A percentile compares a stretch with the other conserved stretches of the same genome.
Conservation (phyloP, 1,140 invertebrate species). For the Uloborus diversus region DNA sequence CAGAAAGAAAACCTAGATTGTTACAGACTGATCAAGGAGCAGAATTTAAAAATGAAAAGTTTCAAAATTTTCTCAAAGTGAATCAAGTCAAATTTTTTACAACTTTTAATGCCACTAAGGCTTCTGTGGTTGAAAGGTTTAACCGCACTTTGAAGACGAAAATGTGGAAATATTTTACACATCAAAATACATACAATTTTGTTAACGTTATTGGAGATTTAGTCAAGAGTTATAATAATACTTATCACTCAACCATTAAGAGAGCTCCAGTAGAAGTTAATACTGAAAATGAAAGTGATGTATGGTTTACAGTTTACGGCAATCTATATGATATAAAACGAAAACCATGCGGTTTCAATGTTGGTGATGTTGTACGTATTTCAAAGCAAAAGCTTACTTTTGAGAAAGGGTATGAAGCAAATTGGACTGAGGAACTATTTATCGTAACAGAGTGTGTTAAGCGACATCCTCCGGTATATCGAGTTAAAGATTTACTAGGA, state of each 20-base stretch:
- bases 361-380: constrained; percentile 60
- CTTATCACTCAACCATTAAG: constrained; percentile 65
- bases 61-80: constrained; percentile 61
- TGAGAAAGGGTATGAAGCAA: constrained; percentile 31
- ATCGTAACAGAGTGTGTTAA: not conserved
- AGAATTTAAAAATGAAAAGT: constrained; percentile 55
- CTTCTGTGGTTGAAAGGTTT: constrained; percentile 67
- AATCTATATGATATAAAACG: constrained; percentile 27
- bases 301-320: constrained; percentile 54
- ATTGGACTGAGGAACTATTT: not conserved
- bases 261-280: constrained; percentile 63
- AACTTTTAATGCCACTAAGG: constrained; percentile 66
- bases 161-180: constrained; percentile 66
- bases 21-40: constrained; percentile 53
- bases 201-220: constrained; percentile 63
- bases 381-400: constrained; percentile 44
- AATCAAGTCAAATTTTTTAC: constrained; percentile 66
- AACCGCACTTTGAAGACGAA: constrained; percentile 67
- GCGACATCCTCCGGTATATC: not conserved
- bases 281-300: not conserved
- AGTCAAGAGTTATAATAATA: constrained; percentile 66
- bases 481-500: constrained; percentile 15
- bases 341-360: constrained; percentile 56
- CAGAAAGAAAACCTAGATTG: not conserved
- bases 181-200: constrained; percentile 64